Evolutionary conservation across 2,888 invertebrate species (phyloP), one percentile per base, ranked within the genome.

Genomic region (Tiliacea citrago): DNA sequence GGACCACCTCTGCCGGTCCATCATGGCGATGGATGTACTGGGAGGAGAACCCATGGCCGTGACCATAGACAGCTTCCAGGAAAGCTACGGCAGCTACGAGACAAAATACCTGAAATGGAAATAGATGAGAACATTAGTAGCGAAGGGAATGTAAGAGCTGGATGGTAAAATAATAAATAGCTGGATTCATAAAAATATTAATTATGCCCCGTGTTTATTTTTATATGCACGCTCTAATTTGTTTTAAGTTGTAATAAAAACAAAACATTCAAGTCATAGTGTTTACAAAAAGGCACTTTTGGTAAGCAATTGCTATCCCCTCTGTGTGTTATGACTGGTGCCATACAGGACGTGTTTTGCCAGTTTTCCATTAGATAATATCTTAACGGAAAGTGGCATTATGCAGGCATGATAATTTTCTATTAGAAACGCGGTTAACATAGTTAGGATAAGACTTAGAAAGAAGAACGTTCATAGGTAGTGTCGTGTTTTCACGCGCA

Each of bases 11-110:
- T 13, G 90, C 94, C 60, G 90, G 95, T 35, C 92, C 95, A 77
- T 89, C 90, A 86, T 95, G 87, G 68, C 94, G 88, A 68, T 93
- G 85, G 92, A 95, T 93, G 84, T 91, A 93, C 82, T 95, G 94
- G 10, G 94, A 94, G 12, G 95, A 95, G 86, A 89, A 92, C 0
- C 92, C 92, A 91, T 93, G 82, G 89, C 92, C 86, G 91, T 97
- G 87, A 83, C 93, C 84, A 89, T 89, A 82, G 87, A 91, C 83
- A 90, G 69, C 79, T 5, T 92, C 92, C 47, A 89, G 86, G 7
- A 90, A 90, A 42, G 91, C 92, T 35, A 91, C 83, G 8, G 93
- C 71, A 24, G 90, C 92, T 29, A 91, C 88, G 5, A 95, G 67
- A 79, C 91, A 93, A 68, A 94, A 55, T 45, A 90, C 91, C 92